Evolutionary conservation across 1,140 invertebrate genomes (phyloP).

Genomic region (Pseudomyrmex concolor): DNA sequence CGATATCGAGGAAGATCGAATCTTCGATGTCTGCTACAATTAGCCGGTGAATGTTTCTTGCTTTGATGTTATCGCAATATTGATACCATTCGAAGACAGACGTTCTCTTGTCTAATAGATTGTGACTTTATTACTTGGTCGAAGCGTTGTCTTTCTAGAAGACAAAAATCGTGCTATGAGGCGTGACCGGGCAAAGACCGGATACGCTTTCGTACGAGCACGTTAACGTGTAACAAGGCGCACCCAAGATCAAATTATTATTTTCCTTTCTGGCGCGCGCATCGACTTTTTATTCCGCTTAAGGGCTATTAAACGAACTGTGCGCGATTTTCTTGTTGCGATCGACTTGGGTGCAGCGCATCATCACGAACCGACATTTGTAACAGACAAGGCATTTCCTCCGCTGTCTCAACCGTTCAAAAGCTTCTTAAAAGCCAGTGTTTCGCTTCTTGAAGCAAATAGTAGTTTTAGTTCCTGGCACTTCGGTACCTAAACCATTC

Average conservation of each 20-base stretch:
- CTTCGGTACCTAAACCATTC: not conserved
- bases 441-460: not conserved
- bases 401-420: constrained; percentile 22
- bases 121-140: not conserved
- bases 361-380: constrained; percentile 37
- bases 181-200: constrained; percentile 42
- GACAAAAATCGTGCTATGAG: constrained; percentile 50
- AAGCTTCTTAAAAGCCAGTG: constrained; percentile 45
- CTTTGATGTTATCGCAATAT: constrained; percentile 60
- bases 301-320: constrained; percentile 49
- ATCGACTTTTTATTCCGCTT: constrained; percentile 50
- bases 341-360: constrained; percentile 56
- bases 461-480: too few species aligned
- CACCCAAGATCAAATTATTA: constrained; percentile 56
- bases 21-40: constrained; percentile 57
- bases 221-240: constrained; percentile 53
- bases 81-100: not conserved
- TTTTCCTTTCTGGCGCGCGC: constrained; percentile 44
- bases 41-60: constrained; percentile 29
- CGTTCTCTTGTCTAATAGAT: not conserved
- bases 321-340: constrained; percentile 28
- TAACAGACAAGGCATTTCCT: constrained; percentile 47
- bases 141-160: not conserved
- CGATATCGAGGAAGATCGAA: constrained; percentile 39
- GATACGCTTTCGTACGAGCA: constrained; percentile 48